Base-by-base conservation (phyloP, 1,140 invertebrate genomes). In the Pseudomyrmex gracilis region DNA sequence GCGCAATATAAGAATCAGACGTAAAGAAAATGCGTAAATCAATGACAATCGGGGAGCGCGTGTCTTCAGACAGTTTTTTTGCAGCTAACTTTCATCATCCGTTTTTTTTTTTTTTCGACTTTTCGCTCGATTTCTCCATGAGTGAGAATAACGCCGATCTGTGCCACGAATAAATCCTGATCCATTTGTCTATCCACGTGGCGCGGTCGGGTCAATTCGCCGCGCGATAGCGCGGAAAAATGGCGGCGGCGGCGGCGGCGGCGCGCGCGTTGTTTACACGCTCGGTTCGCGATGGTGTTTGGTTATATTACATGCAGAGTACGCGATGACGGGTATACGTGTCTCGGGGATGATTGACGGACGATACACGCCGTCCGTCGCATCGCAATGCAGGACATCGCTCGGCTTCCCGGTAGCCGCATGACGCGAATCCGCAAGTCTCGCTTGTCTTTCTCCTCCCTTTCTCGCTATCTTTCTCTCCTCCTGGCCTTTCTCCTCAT, bases 351-450 rank as follows among this genome's bases (percentile, higher is more conserved):
- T 93, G 93, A 94, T 93, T 93, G 92, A 93, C 91, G 88, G 84
- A 92, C 89, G 87, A 85, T 80, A 82, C 85, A 85, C 84, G 71
- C 82, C 53, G 88, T 85, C 85, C 57, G 88, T 87, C 84, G 87
- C 92, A 93, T 94, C 90, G 90, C 87, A 88, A 94, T 94, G 93
- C 93, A 85, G 91, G 89, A 93, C 91, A 90, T 88, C 76, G 82
- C 67, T 71, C 71, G 89, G 82, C 85, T 94, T 94, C 92, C 92
- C 92, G 92, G 93, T 93, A 93, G 92, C 90, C 86, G 87, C 94
- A 92, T 94, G 93, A 93, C 78, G 82, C 80, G 94, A 93, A 94
- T 93, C 82, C 88, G 86, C 90, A 93, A 94, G 85, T 92, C 57
- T 84, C 66, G 24, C 53, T 73, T 76, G 84, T 63, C 71, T 76